Conservation (phyloP, 2,797 vertebrate species). For the Amphiprion clarkii region DNA sequence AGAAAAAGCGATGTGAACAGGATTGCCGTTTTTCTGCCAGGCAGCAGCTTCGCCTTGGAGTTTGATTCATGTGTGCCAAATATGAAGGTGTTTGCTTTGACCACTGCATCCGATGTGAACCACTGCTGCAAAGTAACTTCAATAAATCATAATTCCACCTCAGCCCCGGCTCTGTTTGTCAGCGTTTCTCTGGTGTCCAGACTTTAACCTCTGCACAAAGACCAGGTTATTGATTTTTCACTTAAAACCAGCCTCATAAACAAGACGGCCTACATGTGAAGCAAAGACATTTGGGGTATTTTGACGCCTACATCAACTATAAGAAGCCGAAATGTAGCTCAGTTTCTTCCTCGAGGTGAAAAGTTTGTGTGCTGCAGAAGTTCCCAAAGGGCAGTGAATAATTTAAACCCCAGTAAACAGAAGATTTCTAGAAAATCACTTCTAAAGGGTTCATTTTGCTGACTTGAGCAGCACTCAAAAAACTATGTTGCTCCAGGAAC, state of each 20-base stretch:
- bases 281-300: too few species aligned
- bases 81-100: slow-evolving; percentile 55
- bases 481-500: neutral
- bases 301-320: too few species aligned
- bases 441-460: neutral
- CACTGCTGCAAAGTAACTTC: slow-evolving; percentile 45
- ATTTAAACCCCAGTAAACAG: slow-evolving; percentile 16
- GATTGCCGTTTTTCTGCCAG: neutral
- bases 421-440: neutral
- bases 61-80: slow-evolving; percentile 29
- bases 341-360: neutral
- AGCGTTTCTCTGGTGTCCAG: neutral
- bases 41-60: slow-evolving; percentile 23
- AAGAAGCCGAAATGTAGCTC: neutral
- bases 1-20: neutral
- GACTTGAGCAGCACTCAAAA: neutral
- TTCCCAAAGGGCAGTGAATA: neutral
- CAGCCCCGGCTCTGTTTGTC: slow-evolving; percentile 16
- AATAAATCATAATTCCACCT: slow-evolving; percentile 63
- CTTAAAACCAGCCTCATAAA: neutral
- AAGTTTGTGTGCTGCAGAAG: neutral
- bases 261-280: too few species aligned
- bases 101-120: slow-evolving; percentile 44
- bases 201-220: neutral
- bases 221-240: neutral